Conservation (phyloP, 2,797 vertebrate genomes). For the Gymnoscopelus braueri region DNA sequence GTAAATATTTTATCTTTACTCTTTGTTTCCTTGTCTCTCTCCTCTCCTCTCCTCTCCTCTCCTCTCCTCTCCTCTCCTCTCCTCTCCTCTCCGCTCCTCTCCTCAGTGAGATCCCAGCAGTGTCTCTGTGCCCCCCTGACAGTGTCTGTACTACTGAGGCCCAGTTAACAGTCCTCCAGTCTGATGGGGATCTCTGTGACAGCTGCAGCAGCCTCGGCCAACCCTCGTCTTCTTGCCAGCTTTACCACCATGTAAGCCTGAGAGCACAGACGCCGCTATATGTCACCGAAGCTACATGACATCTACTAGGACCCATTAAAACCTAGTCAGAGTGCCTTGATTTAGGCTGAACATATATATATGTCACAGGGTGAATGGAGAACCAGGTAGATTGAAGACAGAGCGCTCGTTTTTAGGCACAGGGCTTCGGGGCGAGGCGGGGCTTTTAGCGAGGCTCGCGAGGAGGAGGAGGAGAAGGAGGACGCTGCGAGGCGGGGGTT, state of each 20-base stretch:
- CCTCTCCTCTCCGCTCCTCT: conserved; percentile 51
- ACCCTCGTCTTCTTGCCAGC: conserved; percentile 77
- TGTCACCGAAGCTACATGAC: conserved; percentile 17
- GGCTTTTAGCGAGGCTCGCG: too few species aligned
- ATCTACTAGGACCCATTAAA: conserved; percentile 24
- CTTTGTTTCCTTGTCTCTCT: conserved; percentile 16
- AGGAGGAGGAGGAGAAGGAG: too few species aligned
- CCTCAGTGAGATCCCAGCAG: conserved; percentile 77
- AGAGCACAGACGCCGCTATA: conserved; percentile 12
- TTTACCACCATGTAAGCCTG: conserved; percentile 76
- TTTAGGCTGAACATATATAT: not conserved
- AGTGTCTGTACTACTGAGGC: conserved; percentile 60
- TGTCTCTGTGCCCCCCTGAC: conserved; percentile 82
- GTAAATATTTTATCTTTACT: conserved; percentile 2
- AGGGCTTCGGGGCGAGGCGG: too few species aligned
- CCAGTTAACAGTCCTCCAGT: conserved; percentile 65
- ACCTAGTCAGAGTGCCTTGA: not conserved
- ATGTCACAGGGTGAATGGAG: too few species aligned
- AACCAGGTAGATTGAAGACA: too few species aligned
- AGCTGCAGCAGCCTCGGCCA: conserved; percentile 77
- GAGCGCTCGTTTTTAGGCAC: too few species aligned
- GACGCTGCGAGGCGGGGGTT: too few species aligned
- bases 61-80: conserved; percentile 51
- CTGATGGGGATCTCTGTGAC: conserved; percentile 72
- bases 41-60: conserved; percentile 48